These are phyloP conservation scores for Drosophila emarginata DNA, from an alignment of 2,888 invertebrate species.

Conservation along the genomic window DNA sequence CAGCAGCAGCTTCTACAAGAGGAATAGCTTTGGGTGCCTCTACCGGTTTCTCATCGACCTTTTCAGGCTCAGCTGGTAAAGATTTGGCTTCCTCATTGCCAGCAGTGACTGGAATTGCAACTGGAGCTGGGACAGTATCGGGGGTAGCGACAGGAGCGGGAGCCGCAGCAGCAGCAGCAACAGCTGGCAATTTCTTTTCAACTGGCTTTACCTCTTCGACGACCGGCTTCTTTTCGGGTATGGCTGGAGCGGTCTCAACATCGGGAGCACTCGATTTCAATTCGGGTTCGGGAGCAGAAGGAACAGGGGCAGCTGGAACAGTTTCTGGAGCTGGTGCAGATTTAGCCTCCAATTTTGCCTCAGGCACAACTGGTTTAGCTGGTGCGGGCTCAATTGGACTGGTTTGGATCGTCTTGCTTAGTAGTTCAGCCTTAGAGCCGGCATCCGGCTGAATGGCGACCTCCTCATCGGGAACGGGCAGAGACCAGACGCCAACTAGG, in stretches of 20 bases:
- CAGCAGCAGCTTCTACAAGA: conserved; percentile 47
- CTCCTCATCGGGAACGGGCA: conserved; percentile 80
- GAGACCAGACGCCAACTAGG: conserved; percentile 70
- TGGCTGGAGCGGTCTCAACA: conserved; percentile 55
- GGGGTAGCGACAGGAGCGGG: conserved; percentile 1
- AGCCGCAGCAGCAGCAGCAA: neutral
- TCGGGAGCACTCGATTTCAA: conserved; percentile 58
- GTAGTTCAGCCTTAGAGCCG: conserved; percentile 39
- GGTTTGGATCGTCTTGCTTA: conserved; percentile 35
- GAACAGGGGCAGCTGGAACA: conserved; percentile 2
- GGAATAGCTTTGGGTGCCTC: conserved; percentile 63
- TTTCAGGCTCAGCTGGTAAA: conserved; percentile 16
- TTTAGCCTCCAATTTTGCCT: conserved; percentile 15
- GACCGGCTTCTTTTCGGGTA: conserved; percentile 50
- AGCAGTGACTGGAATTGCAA: neutral
- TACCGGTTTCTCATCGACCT: conserved; percentile 21
- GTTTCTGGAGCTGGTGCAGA: conserved; percentile 9
- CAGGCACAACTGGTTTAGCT: conserved; percentile 37
- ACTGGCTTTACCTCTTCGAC: conserved; percentile 30
- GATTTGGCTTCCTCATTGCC: neutral
- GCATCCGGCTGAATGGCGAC: conserved; percentile 57
- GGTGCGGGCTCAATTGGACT: conserved; percentile 40
- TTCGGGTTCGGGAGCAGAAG: conserved; percentile 42
- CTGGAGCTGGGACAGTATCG: neutral
- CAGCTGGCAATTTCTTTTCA: conserved; percentile 17